Evolutionary conservation across 2,888 invertebrate species (phyloP).

Genomic region (Sarcophaga carnaria): DNA sequence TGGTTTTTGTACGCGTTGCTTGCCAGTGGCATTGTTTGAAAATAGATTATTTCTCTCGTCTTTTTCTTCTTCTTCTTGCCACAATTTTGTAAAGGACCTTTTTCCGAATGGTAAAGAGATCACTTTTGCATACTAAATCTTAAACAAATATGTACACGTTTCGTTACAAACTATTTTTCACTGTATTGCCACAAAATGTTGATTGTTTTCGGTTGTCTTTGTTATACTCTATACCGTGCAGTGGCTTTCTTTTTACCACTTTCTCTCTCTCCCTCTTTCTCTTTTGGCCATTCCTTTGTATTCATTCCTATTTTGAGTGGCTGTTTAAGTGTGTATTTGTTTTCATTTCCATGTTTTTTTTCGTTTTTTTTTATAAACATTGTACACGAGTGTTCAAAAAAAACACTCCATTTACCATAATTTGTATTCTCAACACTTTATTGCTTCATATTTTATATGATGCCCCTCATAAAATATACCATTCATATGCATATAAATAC

Average conservation of each 20-base stretch:
- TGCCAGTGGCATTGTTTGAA: conserved; percentile 38
- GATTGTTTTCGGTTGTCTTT: background rate
- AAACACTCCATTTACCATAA: conserved; percentile 64
- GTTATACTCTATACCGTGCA: background rate
- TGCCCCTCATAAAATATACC: conserved; percentile 59
- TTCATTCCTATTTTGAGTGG: background rate
- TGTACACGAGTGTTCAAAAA: conserved; percentile 22
- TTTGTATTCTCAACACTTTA: conserved; percentile 68
- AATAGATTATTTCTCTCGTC: conserved; percentile 32
- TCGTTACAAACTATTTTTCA: conserved; percentile 23
- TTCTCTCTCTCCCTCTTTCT: background rate
- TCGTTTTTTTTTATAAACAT: too few species aligned
- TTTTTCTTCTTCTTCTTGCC: background rate
- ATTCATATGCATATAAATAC: conserved; percentile 28
- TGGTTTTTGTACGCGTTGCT: conserved; percentile 45
- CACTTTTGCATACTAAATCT: conserved; percentile 6
- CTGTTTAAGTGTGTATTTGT: background rate
- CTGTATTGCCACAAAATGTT: background rate
- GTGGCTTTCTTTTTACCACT: background rate
- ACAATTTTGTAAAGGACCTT: background rate
- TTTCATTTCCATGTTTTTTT: background rate
- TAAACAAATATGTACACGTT: background rate
- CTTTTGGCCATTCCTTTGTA: background rate
- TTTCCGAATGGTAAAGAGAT: background rate
- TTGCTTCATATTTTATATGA: conserved; percentile 64